phyloP scores from a whole-genome alignment of 2,797 vertebrate genomes.

The Hippoglossus hippoglossus region DNA sequence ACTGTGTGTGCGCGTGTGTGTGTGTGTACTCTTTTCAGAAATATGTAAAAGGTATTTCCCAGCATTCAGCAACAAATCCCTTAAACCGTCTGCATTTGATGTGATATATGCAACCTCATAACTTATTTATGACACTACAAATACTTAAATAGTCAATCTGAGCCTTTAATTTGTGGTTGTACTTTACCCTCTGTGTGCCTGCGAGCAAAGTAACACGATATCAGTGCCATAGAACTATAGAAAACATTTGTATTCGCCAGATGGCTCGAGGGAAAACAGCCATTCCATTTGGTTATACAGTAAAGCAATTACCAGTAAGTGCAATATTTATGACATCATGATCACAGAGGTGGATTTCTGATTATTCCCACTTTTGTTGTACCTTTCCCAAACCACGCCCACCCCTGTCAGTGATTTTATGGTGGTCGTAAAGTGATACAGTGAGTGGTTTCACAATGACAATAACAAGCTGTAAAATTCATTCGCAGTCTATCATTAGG shows the following conservation, averaged over 20 bases:
- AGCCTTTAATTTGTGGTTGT: constrained; percentile 33
- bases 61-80: constrained; percentile 4
- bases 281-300: constrained; percentile 23
- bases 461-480: constrained; percentile 71
- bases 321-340: constrained; percentile 59
- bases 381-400: constrained; percentile 51
- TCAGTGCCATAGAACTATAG: constrained; percentile 30
- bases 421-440: constrained; percentile 69
- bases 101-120: neutral
- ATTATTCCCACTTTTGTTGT: constrained; percentile 37
- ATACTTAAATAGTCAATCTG: constrained; percentile 20
- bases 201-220: constrained; percentile 47
- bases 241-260: constrained; percentile 34
- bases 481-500: constrained; percentile 66
- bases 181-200: constrained; percentile 2
- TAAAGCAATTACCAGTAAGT: constrained; percentile 43
- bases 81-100: constrained; percentile 4
- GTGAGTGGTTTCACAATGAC: constrained; percentile 73
- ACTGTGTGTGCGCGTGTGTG: neutral
- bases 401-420: constrained; percentile 64
- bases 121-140: constrained; percentile 38
- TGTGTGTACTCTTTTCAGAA: neutral
- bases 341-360: constrained; percentile 54
- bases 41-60: neutral
- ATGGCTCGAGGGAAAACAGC: constrained; percentile 15